Conservation (phyloP, 2,113 vertebrate genomes). For the Pandion haliaetus region DNA sequence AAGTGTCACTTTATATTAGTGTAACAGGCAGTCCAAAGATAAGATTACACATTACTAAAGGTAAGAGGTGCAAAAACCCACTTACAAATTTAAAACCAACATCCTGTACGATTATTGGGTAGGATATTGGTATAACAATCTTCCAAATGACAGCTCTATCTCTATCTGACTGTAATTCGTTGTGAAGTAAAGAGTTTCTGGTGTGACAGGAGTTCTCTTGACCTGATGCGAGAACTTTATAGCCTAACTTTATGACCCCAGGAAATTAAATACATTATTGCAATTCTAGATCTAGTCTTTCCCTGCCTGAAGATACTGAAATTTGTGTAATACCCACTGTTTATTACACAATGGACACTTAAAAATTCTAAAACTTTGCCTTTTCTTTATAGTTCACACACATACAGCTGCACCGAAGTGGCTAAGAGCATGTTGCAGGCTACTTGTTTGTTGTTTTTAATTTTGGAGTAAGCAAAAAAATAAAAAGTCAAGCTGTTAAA, state of each 20-base stretch:
- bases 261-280: not conserved
- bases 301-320: not conserved
- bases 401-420: rapidly evolving
- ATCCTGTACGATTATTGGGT: not conserved
- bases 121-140: not conserved
- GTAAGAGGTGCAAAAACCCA: not conserved
- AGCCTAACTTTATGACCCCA: not conserved
- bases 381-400: not conserved
- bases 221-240: not conserved
- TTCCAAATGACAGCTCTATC: not conserved
- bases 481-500: not conserved
- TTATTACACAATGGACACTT: not conserved
- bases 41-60: not conserved
- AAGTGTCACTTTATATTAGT: constrained; percentile 30
- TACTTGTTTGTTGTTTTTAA: not conserved
- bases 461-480: not conserved
- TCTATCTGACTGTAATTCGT: not conserved
- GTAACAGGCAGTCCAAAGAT: not conserved
- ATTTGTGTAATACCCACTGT: not conserved
- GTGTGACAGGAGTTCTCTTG: not conserved
- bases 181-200: not conserved
- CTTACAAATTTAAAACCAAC: not conserved
- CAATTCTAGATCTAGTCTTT: not conserved
- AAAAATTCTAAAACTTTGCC: not conserved
- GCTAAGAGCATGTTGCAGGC: not conserved